Evolutionary conservation across 1,140 invertebrate genomes (phyloP).

Genomic region (roundworm (Caenorhabditis elegans)): WBcel235 BX284602.5:5595501-5596000

Average conservation of each 20-base stretch:
- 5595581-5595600: slow-evolving; percentile 30
- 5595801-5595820: not conserved
- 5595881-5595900: slow-evolving; percentile 72
- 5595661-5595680: not conserved
- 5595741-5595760: slow-evolving; percentile 48
- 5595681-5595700: slow-evolving; percentile 33
- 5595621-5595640: slow-evolving; percentile 5
- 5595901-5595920: slow-evolving; percentile 74
- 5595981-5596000: slow-evolving; percentile 46
- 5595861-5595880: slow-evolving; percentile 8
- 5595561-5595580: slow-evolving; percentile 38
- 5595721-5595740: slow-evolving; percentile 42
- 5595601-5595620: slow-evolving; percentile 37
- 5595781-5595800: slow-evolving; percentile 22
- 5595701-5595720: slow-evolving; percentile 45
- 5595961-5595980: slow-evolving; percentile 57
- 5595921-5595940: slow-evolving; percentile 81
- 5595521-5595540: not conserved
- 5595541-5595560: too few relatives aligned
- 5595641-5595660: slow-evolving; percentile 28
- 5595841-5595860: not conserved
- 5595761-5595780: slow-evolving; percentile 49
- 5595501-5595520: not conserved
- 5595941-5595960: slow-evolving; percentile 69
- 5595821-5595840: not conserved